Percentiles rank a stretch among this genome's conserved stretches.
Conservation (phyloP, 53 echinoderm and acorn worm genomes). For the Apostichopus leukothele region DNA sequence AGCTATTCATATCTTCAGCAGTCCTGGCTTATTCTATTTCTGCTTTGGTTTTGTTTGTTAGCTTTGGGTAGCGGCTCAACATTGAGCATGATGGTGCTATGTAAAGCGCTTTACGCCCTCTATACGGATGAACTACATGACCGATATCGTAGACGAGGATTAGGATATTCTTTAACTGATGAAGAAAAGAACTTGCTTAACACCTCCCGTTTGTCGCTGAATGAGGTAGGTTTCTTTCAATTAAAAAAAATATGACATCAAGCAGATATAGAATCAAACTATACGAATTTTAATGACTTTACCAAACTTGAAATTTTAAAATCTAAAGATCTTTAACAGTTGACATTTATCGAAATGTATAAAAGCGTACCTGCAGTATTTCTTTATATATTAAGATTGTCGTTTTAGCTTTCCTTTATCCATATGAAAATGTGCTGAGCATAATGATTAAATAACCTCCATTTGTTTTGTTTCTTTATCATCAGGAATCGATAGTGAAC, state of each 20-base stretch:
- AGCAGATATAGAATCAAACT: neutral
- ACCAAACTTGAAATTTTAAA: neutral
- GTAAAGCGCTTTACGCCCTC: neutral
- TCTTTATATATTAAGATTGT: no score
- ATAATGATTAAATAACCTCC: no score
- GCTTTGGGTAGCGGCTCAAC: neutral
- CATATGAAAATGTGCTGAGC: no score
- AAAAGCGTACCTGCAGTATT: neutral
- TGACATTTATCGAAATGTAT: neutral
- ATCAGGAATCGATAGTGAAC: no score
- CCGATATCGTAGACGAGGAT: neutral
- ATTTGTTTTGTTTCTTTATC: no score
- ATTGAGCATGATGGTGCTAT: neutral
- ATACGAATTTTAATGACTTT: neutral
- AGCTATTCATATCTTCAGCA: neutral
- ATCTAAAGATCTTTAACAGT: neutral
- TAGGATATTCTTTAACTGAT: neutral
- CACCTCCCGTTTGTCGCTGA: neutral
- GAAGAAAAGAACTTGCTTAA: neutral
- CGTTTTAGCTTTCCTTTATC: no score
- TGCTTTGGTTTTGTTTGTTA: neutral
- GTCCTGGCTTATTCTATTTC: neutral
- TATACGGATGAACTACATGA: neutral
- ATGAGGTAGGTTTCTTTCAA: neutral
- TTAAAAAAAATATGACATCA: neutral